phyloP scores from a whole-genome alignment of 2,797 vertebrate genomes.

The Falco concolor region DNA sequence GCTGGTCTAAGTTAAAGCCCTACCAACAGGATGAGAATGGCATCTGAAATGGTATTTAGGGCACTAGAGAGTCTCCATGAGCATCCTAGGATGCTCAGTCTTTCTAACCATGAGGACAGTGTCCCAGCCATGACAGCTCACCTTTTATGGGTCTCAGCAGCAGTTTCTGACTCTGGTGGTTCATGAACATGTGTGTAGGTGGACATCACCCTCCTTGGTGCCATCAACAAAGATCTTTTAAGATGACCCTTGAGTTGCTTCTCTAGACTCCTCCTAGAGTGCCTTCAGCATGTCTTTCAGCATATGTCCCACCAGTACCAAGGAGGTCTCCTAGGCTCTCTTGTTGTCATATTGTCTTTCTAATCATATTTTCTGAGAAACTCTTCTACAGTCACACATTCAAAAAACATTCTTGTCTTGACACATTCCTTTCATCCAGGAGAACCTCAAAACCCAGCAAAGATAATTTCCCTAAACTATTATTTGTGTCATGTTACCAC shows the following conservation, averaged over 20 bases:
- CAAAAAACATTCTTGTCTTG: neutral
- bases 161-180: neutral
- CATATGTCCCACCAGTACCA: neutral
- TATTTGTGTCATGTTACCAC: neutral
- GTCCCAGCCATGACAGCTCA: neutral
- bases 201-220: neutral
- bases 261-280: neutral
- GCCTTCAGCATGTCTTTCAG: neutral
- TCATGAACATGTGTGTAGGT: neutral
- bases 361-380: neutral
- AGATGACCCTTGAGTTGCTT: neutral
- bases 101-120: neutral
- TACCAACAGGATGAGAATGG: neutral
- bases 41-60: neutral
- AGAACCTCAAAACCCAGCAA: neutral
- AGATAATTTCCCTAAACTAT: neutral
- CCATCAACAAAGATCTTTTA: neutral
- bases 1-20: neutral
- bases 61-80: neutral
- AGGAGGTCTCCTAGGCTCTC: neutral
- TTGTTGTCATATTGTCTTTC: neutral
- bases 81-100: neutral
- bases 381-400: neutral
- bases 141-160: neutral
- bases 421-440: neutral